Base-by-base conservation (phyloP, 2,113 vertebrate species). In the Cyanocitta stelleri region DNA sequence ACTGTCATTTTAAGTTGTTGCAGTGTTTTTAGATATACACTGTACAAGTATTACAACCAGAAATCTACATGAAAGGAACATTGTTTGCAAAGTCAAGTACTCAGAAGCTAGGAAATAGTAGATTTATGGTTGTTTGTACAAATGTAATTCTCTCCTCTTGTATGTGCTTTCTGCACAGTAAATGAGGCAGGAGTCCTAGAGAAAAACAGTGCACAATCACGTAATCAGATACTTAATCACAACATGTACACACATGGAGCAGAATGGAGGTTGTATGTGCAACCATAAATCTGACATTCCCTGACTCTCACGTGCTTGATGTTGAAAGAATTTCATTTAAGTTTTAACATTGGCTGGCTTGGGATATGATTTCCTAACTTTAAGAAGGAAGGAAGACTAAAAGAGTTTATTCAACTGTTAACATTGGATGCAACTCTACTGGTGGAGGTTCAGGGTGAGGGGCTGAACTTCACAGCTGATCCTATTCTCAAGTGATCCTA, bases 41-140 rank as follows among this genome's bases (percentile, higher is more conserved):
- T 61, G 18, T 54, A 39, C 37, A 71, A 54, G 35, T 48, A 52
- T 44, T 78, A 63, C 48, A 56, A 89, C 35, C 18, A 67, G 61
- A 94, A 85, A 67, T 41, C 43, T 43, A 52, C 37, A 8, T 89
- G 94, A 95, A 92, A 84, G 62, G 76, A 64, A 61, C 64, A 58
- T 43, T 94, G 84, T 96, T 95, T 94, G 88, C 44, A 61, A 64
- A 92, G 73, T 61, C 83, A 86, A 93, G 56, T 23, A 68, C 61
- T 90, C 93, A 69, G 84, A 92, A 95, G 73, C 83, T 88, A 46
- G 77, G 86, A 96, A 92, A 62, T 51, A 44, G 61, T 56, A 46
- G 88, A 95, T 93, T 97, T 93, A 93, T 62, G 68, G 76, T 72
- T 77, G 83, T 61, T 94, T 81, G 80, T 90, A 85, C 88, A 92